Evolutionary conservation across 2,113 vertebrate genomes (phyloP), one percentile per base, ranked within the genome.

Genomic region (Centrocercus urophasianus): DNA sequence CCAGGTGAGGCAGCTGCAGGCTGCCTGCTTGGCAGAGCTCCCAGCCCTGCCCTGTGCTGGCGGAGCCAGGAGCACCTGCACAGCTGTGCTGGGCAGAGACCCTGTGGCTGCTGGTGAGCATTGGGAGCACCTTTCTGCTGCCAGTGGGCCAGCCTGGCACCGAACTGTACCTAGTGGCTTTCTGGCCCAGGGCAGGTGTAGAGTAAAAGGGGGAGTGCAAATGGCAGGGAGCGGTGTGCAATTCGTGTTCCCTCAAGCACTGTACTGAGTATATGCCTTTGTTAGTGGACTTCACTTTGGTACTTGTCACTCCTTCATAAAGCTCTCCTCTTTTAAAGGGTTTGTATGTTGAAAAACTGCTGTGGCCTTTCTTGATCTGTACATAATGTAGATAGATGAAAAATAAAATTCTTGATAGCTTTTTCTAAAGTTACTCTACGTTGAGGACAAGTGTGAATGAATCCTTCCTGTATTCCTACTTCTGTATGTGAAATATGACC

Each of bases 281-380:
- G 89, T 97, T 97, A 95, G 54, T 43, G 96, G 96, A 97, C 97
- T 98, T 98, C 96, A 94, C 93, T 95, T 94, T 96, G 93, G 91
- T 97, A 98, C 98, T 97, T 97, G 97, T 97, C 93, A n/a, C 83
- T 96, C 82, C 92, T 97, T 97, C 95, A 88, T 93, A 96, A 97
- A 96, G 67, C 96, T 96, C 97, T 98, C 96, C 96, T 97, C 96
- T 98, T 98, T 97, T 95, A 97, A 98, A 98, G 98, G 97, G 97
- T 97, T 97, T 97, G 97, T 98, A 98, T 97, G 96, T 97, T 97
- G 96, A 97, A 98, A 97, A 98, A 98, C 98, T 98, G 97, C 97
- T 98, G 98, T 98, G 98, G 98, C 98, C 98, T 98, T 98, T 98
- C 96, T 98, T 93, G 96, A 98, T 88, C 91, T 98, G 98, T 98